phyloP scores from a whole-genome alignment of 1,140 invertebrate genomes.

The Dinothrombium tinctorium region DNA sequence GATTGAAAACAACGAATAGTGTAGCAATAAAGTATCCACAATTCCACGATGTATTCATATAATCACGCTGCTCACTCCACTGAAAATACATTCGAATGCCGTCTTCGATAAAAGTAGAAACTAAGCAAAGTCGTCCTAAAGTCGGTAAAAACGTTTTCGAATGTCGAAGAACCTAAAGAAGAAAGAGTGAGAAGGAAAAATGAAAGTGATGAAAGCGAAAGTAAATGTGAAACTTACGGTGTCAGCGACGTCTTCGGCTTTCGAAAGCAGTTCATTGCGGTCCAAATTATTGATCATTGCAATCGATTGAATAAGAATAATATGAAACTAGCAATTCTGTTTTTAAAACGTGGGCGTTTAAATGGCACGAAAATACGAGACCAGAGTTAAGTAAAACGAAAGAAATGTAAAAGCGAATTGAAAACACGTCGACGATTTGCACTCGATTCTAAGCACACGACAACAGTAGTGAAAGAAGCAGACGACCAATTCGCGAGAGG shows the following conservation, averaged over 20 bases:
- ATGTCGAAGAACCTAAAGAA: constrained; percentile 55
- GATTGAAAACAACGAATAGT: constrained; percentile 75
- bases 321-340: no score
- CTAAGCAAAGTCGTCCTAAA: constrained; percentile 77
- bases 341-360: no score
- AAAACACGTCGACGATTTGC: no score
- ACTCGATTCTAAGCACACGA: no score
- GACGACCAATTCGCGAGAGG: no score
- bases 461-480: no score
- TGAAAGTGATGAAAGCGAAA: background rate
- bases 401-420: no score
- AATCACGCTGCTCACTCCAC: constrained; percentile 92
- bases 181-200: background rate
- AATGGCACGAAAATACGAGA: no score
- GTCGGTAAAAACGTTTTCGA: constrained; percentile 84
- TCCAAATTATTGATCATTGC: constrained; percentile 24
- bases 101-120: constrained; percentile 97
- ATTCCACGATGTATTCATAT: constrained; percentile 94
- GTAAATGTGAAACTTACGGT: constrained; percentile 39
- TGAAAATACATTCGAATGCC: constrained; percentile 97
- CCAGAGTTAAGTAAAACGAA: no score
- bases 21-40: constrained; percentile 80
- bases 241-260: constrained; percentile 78
- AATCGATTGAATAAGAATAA: no score
- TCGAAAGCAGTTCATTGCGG: constrained; percentile 63